Evolutionary conservation across 2,113 vertebrate genomes (phyloP).

Genomic region (Ctenodactylus gundi): DNA sequence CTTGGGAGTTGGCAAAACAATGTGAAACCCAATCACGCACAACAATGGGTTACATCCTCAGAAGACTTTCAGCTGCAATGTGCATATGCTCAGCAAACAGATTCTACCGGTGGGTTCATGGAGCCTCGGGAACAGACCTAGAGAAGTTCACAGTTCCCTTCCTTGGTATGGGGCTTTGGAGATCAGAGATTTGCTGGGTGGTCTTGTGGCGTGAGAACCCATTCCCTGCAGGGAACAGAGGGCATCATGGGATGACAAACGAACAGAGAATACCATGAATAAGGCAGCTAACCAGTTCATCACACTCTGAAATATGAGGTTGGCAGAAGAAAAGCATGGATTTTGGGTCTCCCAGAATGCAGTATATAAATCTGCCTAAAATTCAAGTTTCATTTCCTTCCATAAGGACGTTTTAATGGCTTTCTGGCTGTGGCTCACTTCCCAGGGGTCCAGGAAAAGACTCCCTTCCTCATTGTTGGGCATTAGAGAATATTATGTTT

Average conservation of each 20-base stretch:
- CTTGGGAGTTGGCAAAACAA: slow-evolving; percentile 28
- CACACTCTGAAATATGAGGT: background rate
- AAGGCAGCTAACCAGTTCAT: accelerated
- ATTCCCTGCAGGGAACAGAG: background rate
- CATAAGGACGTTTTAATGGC: accelerated
- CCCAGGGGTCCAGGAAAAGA: accelerated
- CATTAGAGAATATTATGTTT: accelerated
- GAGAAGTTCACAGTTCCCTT: background rate
- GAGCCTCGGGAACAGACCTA: accelerated
- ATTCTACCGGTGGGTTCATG: accelerated
- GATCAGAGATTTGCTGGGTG: background rate
- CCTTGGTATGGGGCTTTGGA: background rate
- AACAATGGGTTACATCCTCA: background rate
- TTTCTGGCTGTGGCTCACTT: accelerated
- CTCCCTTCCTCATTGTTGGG: no score
- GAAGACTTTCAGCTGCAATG: background rate
- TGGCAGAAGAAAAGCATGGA: background rate
- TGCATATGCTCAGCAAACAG: accelerated
- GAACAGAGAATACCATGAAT: accelerated
- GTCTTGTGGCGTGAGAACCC: background rate
- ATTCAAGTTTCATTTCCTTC: accelerated
- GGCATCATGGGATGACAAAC: accelerated
- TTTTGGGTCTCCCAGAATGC: accelerated
- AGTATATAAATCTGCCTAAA: accelerated
- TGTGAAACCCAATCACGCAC: background rate